Base-by-base conservation (phyloP, 2,113 vertebrate genomes). In the Ochotona princeps region DNA sequence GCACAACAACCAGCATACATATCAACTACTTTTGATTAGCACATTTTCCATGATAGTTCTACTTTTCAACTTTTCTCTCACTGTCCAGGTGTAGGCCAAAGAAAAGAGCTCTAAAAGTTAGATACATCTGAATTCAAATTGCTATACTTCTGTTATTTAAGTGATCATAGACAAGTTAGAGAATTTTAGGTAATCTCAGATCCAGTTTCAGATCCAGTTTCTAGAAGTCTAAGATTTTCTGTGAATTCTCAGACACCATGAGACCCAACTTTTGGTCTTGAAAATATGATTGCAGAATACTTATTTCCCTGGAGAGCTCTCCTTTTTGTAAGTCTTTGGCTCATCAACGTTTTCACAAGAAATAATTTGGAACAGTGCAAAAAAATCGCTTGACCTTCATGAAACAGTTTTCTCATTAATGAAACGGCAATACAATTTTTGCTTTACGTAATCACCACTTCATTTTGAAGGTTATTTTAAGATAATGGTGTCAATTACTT, bases 391-490 rank as follows among this genome's bases (percentile, higher is more conserved):
- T 90, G 84, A 78, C 7, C 13, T 9, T 10, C 35, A 32, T 18
- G 49, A 72, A 49, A 1, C n/a, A 30, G 8, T 82, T 74, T 88
- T 2, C 14, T 93, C 3, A 69, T 72, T 82, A 94, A 83, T 32
- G 73, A 95, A 95, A 81, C 2, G 49, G 12, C 18, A 78, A 81
- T 18, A 51, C 8, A 61, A 30, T 66, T 79, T 83, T 93, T 89
- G 11, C 6, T 78, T 3, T 81, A 82, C 91, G 80, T 32, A 49
- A 2, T 4, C 61, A 17, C 35, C 15, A 26, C 0, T 23, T 92
- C 72, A 69, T 38, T 38, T 82, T 90, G 20, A 94, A 23, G 18
- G 57, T 65, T 84, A 84, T 54, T 83, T 85, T 76, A 86, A 76
- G n/a, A 79, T 67, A 86, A 18, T 54, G 10, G 9, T 75, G 35